Percentiles rank a stretch among this genome's conserved stretches.
phyloP scores from a whole-genome alignment of 2,888 invertebrate genomes.

The Hemaris fuciformis region DNA sequence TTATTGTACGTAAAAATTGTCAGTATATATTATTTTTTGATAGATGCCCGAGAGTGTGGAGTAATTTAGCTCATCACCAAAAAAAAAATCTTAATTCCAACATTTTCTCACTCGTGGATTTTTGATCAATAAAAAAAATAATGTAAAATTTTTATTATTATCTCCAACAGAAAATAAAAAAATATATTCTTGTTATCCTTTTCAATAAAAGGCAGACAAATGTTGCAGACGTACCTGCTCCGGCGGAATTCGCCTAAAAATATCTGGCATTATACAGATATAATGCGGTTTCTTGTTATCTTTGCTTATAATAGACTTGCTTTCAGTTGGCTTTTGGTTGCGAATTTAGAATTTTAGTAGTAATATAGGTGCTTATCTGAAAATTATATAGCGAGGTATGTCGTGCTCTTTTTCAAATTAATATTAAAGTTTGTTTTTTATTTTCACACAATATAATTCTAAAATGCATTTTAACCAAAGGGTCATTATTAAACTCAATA shows the following conservation, averaged over 20 bases:
- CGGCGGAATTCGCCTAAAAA: constrained; percentile 41
- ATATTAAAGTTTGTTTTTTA: neutral
- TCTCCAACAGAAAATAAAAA: neutral
- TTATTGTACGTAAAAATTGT: too few relatives aligned
- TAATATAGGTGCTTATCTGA: neutral
- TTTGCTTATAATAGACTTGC: constrained; percentile 23
- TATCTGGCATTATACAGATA: constrained; percentile 29
- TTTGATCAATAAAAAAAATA: too few relatives aligned
- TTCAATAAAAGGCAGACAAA: neutral
- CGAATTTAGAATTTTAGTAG: neutral
- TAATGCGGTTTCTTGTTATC: constrained; percentile 29
- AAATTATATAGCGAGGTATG: neutral
- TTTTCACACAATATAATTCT: neutral
- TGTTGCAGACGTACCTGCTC: constrained; percentile 13
- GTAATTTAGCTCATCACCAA: too few relatives aligned
- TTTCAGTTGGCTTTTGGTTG: neutral
- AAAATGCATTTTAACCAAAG: too few relatives aligned
- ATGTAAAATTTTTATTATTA: neutral
- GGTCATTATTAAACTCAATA: neutral
- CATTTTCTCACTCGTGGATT: too few relatives aligned
- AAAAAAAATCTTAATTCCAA: too few relatives aligned
- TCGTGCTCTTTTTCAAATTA: neutral
- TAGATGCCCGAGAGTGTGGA: too few relatives aligned
- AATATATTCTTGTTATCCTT: too few relatives aligned
- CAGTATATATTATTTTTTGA: too few relatives aligned